Percentiles rank a stretch among this genome's conserved stretches.
phyloP scores from a whole-genome alignment of 2,797 vertebrate genomes.

The Myoxocephalus aenaeus region DNA sequence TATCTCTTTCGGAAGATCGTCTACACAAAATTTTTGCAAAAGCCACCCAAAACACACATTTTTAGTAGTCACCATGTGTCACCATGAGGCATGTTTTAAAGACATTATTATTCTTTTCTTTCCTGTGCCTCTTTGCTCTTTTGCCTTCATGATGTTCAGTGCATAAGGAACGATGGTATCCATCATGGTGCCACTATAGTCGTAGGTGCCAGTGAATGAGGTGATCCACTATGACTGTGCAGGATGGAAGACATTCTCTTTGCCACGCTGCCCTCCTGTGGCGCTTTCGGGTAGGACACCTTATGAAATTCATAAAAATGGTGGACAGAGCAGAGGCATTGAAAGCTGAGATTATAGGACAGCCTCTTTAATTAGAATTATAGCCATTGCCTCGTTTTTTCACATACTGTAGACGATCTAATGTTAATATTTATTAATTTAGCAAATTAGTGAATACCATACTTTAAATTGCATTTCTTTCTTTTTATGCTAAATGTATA shows the following conservation, averaged over 20 bases:
- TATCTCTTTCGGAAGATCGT: background rate
- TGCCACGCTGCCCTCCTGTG: slow-evolving; percentile 28
- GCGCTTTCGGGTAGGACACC: background rate
- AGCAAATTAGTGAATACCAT: no score
- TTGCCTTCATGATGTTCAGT: no score
- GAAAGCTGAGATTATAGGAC: background rate
- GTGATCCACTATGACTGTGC: background rate
- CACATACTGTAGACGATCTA: no score
- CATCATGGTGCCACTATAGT: background rate
- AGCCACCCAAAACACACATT: background rate
- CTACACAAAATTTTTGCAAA: background rate
- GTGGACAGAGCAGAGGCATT: background rate
- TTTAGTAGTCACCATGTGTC: no score
- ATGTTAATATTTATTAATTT: no score
- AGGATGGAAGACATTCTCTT: background rate
- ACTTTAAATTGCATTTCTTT: no score
- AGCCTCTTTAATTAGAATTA: slow-evolving; percentile 18
- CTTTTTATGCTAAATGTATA: no score
- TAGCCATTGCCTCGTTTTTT: no score
- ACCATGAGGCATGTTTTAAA: background rate
- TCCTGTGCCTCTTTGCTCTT: background rate
- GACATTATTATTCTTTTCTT: no score
- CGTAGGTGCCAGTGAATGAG: background rate
- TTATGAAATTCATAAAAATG: background rate
- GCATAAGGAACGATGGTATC: background rate